Conservation (phyloP, 2,797 vertebrate species). For the Taenioides sp. region DNA sequence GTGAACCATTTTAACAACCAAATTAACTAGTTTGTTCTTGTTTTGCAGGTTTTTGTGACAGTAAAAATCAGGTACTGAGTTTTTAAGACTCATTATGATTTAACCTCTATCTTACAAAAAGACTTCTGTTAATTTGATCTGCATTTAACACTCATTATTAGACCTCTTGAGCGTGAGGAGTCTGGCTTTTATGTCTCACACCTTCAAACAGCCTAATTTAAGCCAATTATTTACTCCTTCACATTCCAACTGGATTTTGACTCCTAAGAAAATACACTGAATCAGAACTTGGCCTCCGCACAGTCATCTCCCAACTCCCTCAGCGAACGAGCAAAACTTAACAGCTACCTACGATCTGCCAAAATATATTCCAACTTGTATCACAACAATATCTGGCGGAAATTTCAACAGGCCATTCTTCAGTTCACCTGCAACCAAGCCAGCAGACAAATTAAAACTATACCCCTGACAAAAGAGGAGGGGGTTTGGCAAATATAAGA, state of each 20-base stretch:
- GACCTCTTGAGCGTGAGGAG: conserved; percentile 24
- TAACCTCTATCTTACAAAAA: not conserved
- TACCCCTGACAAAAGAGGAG: conserved; percentile 32
- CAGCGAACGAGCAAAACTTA: conserved; percentile 36
- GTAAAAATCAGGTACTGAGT: too few relatives aligned
- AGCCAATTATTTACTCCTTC: conserved; percentile 40
- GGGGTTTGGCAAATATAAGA: conserved; percentile 61
- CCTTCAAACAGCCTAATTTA: conserved; percentile 40
- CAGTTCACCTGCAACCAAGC: conserved; percentile 44
- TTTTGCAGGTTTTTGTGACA: too few relatives aligned
- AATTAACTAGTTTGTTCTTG: too few relatives aligned
- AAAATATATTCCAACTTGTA: conserved; percentile 42
- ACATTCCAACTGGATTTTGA: conserved; percentile 38
- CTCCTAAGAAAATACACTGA: conserved; percentile 46
- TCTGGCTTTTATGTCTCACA: conserved; percentile 40
- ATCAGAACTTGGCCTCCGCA: conserved; percentile 24
- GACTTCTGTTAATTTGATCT: conserved; percentile 28
- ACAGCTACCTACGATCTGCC: conserved; percentile 28
- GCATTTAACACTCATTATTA: conserved; percentile 42
- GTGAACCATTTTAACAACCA: too few relatives aligned
- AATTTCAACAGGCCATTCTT: conserved; percentile 30
- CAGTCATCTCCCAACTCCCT: conserved; percentile 22
- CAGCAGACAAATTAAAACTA: conserved; percentile 35
- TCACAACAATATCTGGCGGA: conserved; percentile 42
- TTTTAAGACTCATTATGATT: not conserved